Evolutionary conservation across 2,113 vertebrate genomes (phyloP), one percentile per base, ranked within the genome.

Genomic region (Fregata magnificens): DNA sequence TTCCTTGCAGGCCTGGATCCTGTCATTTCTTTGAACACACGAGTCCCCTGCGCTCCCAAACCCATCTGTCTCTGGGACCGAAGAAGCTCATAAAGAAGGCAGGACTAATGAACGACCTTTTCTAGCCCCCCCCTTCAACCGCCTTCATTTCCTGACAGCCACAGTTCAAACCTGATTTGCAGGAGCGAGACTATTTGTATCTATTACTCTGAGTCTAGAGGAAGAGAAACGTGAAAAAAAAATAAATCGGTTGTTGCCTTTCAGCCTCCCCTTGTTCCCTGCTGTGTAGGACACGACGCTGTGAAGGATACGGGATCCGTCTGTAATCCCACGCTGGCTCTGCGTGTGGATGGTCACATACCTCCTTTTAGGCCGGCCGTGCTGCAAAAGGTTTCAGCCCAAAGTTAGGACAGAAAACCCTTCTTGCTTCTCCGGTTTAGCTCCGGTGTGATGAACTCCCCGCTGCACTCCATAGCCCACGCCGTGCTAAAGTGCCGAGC

Each of bases 51-150:
- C 44, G 19, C 21, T 86, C 80, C 71, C 88, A 80, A 77, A 42
- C 55, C 65, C 69, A 38, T 78, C 80, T 88, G 92, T 84, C 88
- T 79, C 22, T 69, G 84, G 77, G 94, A 71, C 49, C 5, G 5
- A 79, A 89, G 88, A 56, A 92, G 83, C 92, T 91, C 93, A 26
- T 77, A 84, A 89, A 65, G 76, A 58, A 65, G 52, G 40, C 44
- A 89, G 73, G 70, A 44, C 49, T 94, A 88, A 88, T 65, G 70
- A 91, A 38, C 70, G 82, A 17, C 53, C 42, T 81, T 91, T 85
- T 67, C 65, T 44, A 88, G 63, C 32, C 28, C 32, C 28, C 28
- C 55, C 13, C 28, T 10, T 40, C 76, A 56, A 10, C 34, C 2
- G 1, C 67, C 52, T 89, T 76, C 52, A 82, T 95, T 93, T 93